These are phyloP conservation scores for Aphidius colemani DNA, from an alignment of 2,888 invertebrate genomes.

Conservation along the genomic window DNA sequence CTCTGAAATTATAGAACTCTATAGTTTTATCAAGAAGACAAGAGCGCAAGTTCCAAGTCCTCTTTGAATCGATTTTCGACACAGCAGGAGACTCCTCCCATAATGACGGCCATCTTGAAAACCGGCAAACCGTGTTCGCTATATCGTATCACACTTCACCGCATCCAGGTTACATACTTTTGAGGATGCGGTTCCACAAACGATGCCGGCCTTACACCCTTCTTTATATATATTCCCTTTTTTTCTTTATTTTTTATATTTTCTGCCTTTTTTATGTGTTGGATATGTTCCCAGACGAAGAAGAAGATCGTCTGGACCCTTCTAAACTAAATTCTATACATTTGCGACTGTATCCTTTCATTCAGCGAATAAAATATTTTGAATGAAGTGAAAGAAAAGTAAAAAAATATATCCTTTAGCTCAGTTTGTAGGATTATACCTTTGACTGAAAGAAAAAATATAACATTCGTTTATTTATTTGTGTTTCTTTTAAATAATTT, in stretches of 20 bases:
- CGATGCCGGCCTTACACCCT: conserved; percentile 13
- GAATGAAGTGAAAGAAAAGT: neutral
- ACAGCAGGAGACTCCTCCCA: conserved; percentile 59
- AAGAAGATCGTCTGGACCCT: conserved; percentile 7
- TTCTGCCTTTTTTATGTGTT: conserved; percentile 3
- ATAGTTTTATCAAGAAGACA: neutral
- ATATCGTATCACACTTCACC: conserved; percentile 57
- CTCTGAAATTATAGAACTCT: too few species aligned
- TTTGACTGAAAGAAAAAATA: neutral
- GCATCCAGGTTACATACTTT: conserved; percentile 46
- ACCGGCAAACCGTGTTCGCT: conserved; percentile 50
- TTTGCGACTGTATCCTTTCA: neutral
- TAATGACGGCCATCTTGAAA: conserved; percentile 57
- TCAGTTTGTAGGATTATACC: neutral
- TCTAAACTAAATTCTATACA: neutral
- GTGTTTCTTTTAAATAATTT: conserved; percentile 5
- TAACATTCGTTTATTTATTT: neutral
- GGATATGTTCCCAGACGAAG: conserved; percentile 8
- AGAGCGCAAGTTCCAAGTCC: conserved; percentile 52
- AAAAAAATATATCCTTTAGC: neutral
- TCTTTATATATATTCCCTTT: conserved; percentile 10
- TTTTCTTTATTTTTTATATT: conserved; percentile 12
- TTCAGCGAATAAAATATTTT: too few species aligned
- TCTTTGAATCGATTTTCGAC: conserved; percentile 56
- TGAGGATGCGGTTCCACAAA: conserved; percentile 18